A percentile compares a stretch with the other conserved stretches of the same genome.
Evolutionary conservation across 2,888 invertebrate genomes (phyloP).

Genomic region (Lepidonotus clava): DNA sequence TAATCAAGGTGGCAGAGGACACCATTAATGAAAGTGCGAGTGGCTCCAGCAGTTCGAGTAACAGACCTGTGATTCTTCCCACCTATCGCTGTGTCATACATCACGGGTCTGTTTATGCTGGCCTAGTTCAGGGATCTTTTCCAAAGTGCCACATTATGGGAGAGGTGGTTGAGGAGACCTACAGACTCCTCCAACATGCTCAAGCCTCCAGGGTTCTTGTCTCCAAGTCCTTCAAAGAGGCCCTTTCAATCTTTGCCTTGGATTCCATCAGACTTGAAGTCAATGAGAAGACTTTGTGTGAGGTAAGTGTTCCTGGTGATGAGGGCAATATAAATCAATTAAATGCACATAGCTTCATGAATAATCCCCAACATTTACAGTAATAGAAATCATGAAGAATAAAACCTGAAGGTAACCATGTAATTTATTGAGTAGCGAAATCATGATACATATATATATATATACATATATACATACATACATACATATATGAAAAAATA

Average conservation of each 20-base stretch:
- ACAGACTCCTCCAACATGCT: not conserved
- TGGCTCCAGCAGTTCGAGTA: not conserved
- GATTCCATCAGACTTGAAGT: conserved; percentile 26
- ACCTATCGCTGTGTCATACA: conserved; percentile 26
- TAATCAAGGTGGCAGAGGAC: not conserved
- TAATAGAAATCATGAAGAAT: too few species aligned
- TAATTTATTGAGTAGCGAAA: too few species aligned
- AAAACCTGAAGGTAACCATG: too few species aligned
- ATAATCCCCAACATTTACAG: too few species aligned
- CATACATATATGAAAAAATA: too few species aligned
- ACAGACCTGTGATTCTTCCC: not conserved
- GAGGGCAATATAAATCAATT: too few species aligned
- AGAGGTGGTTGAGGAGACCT: not conserved
- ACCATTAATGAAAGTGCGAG: not conserved
- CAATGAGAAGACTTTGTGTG: not conserved
- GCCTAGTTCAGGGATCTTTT: not conserved
- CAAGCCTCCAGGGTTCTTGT: not conserved
- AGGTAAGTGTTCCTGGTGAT: not conserved
- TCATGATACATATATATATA: too few species aligned
- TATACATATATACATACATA: too few species aligned
- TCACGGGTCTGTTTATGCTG: not conserved
- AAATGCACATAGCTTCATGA: too few species aligned
- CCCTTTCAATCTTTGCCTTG: conserved; percentile 32
- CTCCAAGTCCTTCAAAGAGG: conserved; percentile 14
- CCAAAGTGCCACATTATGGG: conserved; percentile 53